Evolutionary conservation across 2,888 invertebrate species (phyloP).

Genomic region (Xestobium rufovillosum): DNA sequence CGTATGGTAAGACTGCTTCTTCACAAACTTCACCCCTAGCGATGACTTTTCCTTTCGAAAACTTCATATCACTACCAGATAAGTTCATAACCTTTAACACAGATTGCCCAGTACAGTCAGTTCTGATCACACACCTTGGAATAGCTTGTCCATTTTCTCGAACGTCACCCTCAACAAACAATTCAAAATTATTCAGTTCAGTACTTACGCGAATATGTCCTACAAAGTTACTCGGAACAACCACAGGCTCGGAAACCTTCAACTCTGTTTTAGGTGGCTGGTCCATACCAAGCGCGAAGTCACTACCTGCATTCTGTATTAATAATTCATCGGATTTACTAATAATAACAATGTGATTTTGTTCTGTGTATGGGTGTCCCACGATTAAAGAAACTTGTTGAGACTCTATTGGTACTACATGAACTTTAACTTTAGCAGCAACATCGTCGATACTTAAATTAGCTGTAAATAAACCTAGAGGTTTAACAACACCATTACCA

Average conservation of each 20-base stretch:
- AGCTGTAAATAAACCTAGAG: slow-evolving; percentile 11
- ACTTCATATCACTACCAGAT: no score
- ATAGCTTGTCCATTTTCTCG: no score
- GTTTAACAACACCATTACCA: slow-evolving; percentile 20
- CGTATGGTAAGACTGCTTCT: no score
- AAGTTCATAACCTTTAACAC: neutral
- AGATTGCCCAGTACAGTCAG: no score
- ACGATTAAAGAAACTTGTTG: slow-evolving; percentile 23
- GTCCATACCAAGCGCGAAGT: slow-evolving; percentile 12
- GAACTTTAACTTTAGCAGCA: slow-evolving; percentile 14
- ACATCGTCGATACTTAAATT: slow-evolving; percentile 12
- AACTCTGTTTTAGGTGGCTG: no score
- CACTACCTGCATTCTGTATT: slow-evolving; percentile 13
- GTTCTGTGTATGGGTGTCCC: slow-evolving; percentile 25
- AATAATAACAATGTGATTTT: slow-evolving; percentile 20
- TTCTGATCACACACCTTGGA: no score
- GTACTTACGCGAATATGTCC: slow-evolving; percentile 2
- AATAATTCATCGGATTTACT: slow-evolving; percentile 17
- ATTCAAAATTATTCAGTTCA: neutral
- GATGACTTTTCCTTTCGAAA: no score
- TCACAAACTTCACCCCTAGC: no score
- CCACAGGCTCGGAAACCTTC: no score
- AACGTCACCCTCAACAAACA: neutral
- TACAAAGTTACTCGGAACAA: slow-evolving; percentile 5
- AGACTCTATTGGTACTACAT: slow-evolving; percentile 21